phyloP scores from a whole-genome alignment of 2,888 invertebrate species.

The Keiferia lycopersicella region DNA sequence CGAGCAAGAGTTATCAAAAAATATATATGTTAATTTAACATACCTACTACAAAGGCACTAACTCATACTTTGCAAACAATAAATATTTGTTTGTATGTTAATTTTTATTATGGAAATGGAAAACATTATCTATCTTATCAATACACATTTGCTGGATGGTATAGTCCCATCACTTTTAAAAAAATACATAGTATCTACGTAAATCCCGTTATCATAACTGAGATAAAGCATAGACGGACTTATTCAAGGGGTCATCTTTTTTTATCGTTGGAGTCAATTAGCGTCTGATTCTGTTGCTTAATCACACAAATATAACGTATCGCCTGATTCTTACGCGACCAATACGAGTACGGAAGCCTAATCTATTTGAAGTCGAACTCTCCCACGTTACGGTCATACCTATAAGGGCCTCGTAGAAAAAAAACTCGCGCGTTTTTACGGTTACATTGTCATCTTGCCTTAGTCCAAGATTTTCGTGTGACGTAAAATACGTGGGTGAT shows the following conservation, averaged over 20 bases:
- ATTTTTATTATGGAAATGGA: background rate
- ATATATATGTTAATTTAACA: background rate
- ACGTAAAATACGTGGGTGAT: background rate
- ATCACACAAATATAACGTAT: slow-evolving; percentile 6
- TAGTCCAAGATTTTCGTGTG: background rate
- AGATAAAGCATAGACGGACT: slow-evolving; percentile 3
- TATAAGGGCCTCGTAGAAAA: background rate
- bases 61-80: background rate
- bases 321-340: background rate
- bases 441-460: background rate
- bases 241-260: slow-evolving; percentile 23
- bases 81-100: background rate
- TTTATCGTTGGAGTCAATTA: slow-evolving; percentile 68
- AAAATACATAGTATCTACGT: background rate
- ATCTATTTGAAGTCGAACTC: background rate
- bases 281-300: slow-evolving; percentile 51
- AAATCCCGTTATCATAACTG: background rate
- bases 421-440: background rate
- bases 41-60: background rate
- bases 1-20: background rate
- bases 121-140: background rate
- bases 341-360: background rate
- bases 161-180: too few species aligned
- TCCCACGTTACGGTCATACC: background rate
- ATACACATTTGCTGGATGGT: too few species aligned